Base-by-base conservation (phyloP, 1,140 invertebrate species). In the Aradophagus sp. region DNA sequence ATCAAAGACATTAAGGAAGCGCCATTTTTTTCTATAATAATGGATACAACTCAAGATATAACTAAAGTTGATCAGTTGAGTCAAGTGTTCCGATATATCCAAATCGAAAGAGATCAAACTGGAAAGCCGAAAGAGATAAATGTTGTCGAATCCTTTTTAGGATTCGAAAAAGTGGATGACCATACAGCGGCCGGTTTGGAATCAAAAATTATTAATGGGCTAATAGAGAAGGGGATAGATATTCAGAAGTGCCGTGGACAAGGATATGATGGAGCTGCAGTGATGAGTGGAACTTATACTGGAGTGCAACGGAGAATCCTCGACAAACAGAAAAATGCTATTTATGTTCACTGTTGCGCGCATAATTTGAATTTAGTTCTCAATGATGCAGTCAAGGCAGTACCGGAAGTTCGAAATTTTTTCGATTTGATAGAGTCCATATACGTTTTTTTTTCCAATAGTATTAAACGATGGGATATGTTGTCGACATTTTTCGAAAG, bases 21-120 rank as follows among this genome's bases (percentile, higher is more conserved):
- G 17, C 71, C 67, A 39, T n/a, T 65, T 75, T 70, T 74, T 77
- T 56, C 76, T 6, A 70, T 76, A 13, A 74, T 78, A 52, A 71
- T 77, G 66, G 77, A 80, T 63, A 76, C 66, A 34, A 76, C 73
- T 32, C 75, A 78, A 58, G 73, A 77, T 36, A 70, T 58, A 20
- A 53, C 63, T 15, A 70, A 74, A 61, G 26, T 68, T 23, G 71
- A 76, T 58, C 71, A 74, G 39, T 20, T 74, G 17, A 70, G 71
- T 26, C 17, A 63, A 59, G 32, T 72, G 36, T 52, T 72, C 29
- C 55, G 71, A 32, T 74, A 53, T 31, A 61, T 71, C 2, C 45
- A 20, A 27, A 62, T 74, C 23, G 29, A 44, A 12, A 34, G 56
- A 35, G 35, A 73, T 29, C 44, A 70, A 42, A 53, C 34, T 44